Conservation (phyloP, 2,797 vertebrate species). For the Xenentodon cancila region DNA sequence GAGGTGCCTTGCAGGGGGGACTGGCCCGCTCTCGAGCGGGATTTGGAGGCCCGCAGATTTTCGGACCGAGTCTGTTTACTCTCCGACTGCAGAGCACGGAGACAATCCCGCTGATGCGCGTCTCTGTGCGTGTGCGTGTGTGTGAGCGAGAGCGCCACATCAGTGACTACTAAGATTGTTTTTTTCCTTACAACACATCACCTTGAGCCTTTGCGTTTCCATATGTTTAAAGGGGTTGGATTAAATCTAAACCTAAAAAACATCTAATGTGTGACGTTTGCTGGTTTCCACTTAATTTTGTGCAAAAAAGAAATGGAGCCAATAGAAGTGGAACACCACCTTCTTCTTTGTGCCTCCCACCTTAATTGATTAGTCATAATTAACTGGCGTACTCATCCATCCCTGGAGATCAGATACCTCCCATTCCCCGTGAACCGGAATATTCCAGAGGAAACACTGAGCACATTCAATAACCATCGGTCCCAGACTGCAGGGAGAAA, state of each 20-base stretch:
- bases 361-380: slow-evolving; percentile 85
- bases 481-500: slow-evolving; percentile 42
- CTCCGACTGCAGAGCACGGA: too few species aligned
- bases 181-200: too few species aligned
- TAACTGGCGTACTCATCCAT: slow-evolving; percentile 83
- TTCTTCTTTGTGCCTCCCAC: slow-evolving; percentile 42
- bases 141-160: too few species aligned
- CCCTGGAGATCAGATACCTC: slow-evolving; percentile 64
- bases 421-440: slow-evolving; percentile 79
- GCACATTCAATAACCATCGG: slow-evolving; percentile 70
- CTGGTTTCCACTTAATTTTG: neutral
- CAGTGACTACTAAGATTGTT: too few species aligned
- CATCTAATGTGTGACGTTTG: too few species aligned
- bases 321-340: slow-evolving; percentile 17
- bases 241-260: too few species aligned
- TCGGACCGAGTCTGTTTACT: too few species aligned
- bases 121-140: too few species aligned
- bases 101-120: too few species aligned
- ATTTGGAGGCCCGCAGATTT: slow-evolving; percentile 5
- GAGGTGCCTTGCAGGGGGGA: neutral
- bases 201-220: too few species aligned
- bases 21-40: slow-evolving; percentile 1
- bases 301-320: neutral
- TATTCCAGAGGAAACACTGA: slow-evolving; percentile 76
- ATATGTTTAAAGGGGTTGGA: too few species aligned